Base-by-base conservation (phyloP, 2,797 vertebrate species). In the Notamacropus eugenii region DNA sequence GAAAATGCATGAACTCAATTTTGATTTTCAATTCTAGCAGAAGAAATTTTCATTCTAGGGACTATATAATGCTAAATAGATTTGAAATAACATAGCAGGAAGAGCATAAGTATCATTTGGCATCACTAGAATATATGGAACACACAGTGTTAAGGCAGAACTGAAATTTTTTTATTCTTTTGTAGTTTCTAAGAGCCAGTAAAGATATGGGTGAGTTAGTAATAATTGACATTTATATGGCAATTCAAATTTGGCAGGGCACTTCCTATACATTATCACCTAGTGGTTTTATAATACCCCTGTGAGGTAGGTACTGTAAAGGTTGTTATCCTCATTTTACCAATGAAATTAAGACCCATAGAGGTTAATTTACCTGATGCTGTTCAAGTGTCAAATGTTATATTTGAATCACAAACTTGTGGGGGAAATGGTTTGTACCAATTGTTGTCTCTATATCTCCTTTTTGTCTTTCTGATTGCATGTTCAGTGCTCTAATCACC, bases 11-110 rank as follows among this genome's bases (percentile, higher is more conserved):
- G 29, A 95, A 50, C 3, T 31, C 67, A 59, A 87, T 74, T 97
- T 91, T 19, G 0, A 13, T 90, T 97, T 97, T 90, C 57, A 90
- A 58, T 74, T 55, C 16, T 46, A 57, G 55, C 16, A 67, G 91
- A 92, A 9, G 2, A 46, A 55, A 24, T 92, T 93, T 55, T 52
- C 58, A 67, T 74, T n/a, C 3, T 55, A 94, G 92, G 90, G 90
- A 12, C 14, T 58, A 0, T 59, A 96, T 67, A 91, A 46, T 87
- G 22, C 6, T 54, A n/a, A 94, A 55, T 93, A 74, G 46, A 40
- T 46, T 94, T 57, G 62, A 54, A 56, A 94, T 31, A 4, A 14
- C n/a, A 0, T 5, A 16, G 74, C 56, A 90, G 46, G 54, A 27
- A 29, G 19, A 31, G 92, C 10, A 5, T 54, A 92, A 92, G 29